Base-by-base conservation (phyloP, 1,140 invertebrate species). In the Ceratina australensis region DNA sequence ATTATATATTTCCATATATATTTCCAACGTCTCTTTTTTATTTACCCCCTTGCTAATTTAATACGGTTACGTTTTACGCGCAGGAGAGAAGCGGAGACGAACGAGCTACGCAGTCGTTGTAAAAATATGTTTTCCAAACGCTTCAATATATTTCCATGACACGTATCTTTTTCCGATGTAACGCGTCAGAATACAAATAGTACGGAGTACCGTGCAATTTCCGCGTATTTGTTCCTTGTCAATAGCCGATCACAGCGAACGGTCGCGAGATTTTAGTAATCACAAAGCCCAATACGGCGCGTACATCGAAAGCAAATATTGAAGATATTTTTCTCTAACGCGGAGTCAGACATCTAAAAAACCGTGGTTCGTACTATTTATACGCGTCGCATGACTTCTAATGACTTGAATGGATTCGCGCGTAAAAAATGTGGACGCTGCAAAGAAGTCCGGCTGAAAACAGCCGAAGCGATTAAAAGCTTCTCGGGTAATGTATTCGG, bases 11-110 rank as follows among this genome's bases (percentile, higher is more conserved):
- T n/a, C n/a, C n/a, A n/a, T n/a, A n/a, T n/a, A n/a, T n/a, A n/a
- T n/a, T n/a, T n/a, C n/a, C n/a, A 78, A 72, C 83, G 79, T 50
- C 33, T 42, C 66, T 89, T 7, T 87, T 73, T 84, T 77, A 69
- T 42, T 63, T 56, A 33, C 22, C 22, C 13, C 22, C 15, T n/a
- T n/a, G n/a, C n/a, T n/a, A n/a, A n/a, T n/a, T n/a, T n/a, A n/a
- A n/a, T n/a, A n/a, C n/a, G n/a, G n/a, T n/a, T n/a, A n/a, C n/a
- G n/a, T n/a, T n/a, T n/a, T n/a, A n/a, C n/a, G n/a, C n/a, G n/a
- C n/a, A n/a, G n/a, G n/a, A n/a, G n/a, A n/a, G n/a, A n/a, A n/a
- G n/a, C n/a, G n/a, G n/a, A n/a, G n/a, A n/a, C n/a, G n/a, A n/a
- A n/a, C n/a, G n/a, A n/a, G n/a, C n/a, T n/a, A n/a, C n/a, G n/a